Conservation (phyloP, 2,113 vertebrate species). For the Pandion haliaetus region DNA sequence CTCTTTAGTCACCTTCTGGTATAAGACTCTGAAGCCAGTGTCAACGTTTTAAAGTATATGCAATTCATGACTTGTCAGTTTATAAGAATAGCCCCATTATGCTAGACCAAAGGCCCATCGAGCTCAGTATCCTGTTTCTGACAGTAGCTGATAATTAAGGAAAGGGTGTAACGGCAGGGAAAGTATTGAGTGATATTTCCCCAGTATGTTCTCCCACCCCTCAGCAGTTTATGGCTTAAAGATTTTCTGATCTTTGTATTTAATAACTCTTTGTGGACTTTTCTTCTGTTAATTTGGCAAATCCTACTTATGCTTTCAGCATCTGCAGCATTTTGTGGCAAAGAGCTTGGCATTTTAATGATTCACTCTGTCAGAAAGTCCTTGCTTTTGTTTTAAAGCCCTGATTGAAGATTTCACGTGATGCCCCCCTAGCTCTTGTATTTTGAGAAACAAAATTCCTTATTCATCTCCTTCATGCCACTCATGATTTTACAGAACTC, state of each 20-base stretch:
- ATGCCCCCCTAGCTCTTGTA: not conserved
- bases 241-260: not conserved
- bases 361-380: not conserved
- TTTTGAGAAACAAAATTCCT: not conserved
- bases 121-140: slow-evolving; percentile 54
- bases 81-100: slow-evolving; percentile 32
- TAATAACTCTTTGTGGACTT: not conserved
- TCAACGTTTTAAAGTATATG: slow-evolving; percentile 33
- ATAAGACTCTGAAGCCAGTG: slow-evolving; percentile 18
- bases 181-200: slow-evolving; percentile 39
- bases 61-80: not conserved
- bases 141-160: slow-evolving; percentile 17
- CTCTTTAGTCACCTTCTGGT: slow-evolving; percentile 5
- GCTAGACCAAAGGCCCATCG: not conserved
- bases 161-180: slow-evolving; percentile 28
- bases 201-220: not conserved
- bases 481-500: not conserved
- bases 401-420: not conserved
- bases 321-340: not conserved
- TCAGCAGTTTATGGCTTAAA: not conserved
- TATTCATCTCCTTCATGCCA: not conserved
- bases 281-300: not conserved
- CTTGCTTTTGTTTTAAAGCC: not conserved
- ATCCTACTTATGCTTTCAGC: not conserved
- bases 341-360: not conserved